These are phyloP conservation scores for Neolamprologus modestus DNA, from an alignment of 2,113 vertebrate species.

Conservation along the genomic window DNA sequence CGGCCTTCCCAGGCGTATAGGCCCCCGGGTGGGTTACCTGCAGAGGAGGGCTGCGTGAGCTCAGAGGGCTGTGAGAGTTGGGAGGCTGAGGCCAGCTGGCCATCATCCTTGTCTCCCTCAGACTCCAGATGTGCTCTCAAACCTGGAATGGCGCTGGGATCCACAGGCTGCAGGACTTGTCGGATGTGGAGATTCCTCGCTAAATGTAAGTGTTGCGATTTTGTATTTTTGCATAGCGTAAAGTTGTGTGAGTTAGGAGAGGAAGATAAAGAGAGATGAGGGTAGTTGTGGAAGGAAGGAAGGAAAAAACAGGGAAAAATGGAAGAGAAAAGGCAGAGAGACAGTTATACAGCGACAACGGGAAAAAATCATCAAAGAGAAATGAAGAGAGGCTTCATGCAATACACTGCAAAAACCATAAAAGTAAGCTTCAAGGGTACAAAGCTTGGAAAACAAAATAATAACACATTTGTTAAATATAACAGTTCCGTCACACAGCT, in stretches of 20 bases:
- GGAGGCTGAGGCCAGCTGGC: conserved; percentile 62
- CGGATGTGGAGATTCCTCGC: conserved; percentile 82
- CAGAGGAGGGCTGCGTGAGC: conserved; percentile 66
- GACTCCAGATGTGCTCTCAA: conserved; percentile 72
- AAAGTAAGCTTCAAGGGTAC: not conserved
- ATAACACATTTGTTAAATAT: not conserved
- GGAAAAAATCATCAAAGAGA: not conserved
- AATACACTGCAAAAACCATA: conserved; percentile 23
- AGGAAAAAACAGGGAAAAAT: not conserved
- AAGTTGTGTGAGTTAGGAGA: not conserved
- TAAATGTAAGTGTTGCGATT: conserved; percentile 33
- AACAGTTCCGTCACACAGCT: not conserved
- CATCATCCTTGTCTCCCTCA: conserved; percentile 75
- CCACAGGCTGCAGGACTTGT: conserved; percentile 76
- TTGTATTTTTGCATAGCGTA: not conserved
- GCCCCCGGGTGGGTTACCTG: conserved; percentile 82
- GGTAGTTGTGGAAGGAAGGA: not conserved
- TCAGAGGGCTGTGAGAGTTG: conserved; percentile 68
- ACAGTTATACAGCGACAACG: not conserved
- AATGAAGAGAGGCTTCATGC: conserved; percentile 40
- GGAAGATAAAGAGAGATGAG: not conserved
- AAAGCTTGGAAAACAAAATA: not conserved
- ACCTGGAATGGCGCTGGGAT: conserved; percentile 80
- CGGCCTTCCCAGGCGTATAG: not conserved
- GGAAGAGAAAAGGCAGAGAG: conserved; percentile 26